Evolutionary conservation across 2,113 vertebrate genomes (phyloP).

Genomic region (Indri indri): DNA sequence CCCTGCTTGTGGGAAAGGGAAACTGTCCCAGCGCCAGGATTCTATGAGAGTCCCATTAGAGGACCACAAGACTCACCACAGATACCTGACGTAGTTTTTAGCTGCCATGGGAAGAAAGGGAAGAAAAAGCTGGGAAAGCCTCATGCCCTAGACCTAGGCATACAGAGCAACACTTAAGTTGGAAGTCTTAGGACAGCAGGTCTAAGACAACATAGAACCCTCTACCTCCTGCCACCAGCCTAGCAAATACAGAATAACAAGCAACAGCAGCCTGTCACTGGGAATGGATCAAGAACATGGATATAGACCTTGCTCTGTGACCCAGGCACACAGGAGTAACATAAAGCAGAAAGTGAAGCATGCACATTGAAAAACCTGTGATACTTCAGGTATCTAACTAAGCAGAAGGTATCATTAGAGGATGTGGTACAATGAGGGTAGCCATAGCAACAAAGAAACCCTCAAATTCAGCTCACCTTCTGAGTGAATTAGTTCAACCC

Average conservation of each 20-base stretch:
- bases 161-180: background rate
- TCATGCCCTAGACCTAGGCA: background rate
- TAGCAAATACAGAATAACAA: background rate
- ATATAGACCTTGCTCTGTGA: too few relatives aligned
- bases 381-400: background rate
- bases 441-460: background rate
- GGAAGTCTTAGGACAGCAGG: background rate
- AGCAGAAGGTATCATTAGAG: background rate
- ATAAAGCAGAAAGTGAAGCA: background rate
- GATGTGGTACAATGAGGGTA: background rate
- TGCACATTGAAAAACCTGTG: background rate
- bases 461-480: background rate
- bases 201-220: background rate
- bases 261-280: background rate
- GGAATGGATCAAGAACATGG: background rate
- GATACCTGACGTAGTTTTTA: background rate
- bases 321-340: background rate
- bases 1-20: background rate
- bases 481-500: background rate
- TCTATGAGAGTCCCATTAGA: background rate
- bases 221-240: background rate
- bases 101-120: background rate
- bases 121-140: background rate
- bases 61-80: background rate
- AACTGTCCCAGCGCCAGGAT: background rate